Evolutionary conservation across 2,888 invertebrate genomes (phyloP).

Genomic region (Brassicogethes aeneus): DNA sequence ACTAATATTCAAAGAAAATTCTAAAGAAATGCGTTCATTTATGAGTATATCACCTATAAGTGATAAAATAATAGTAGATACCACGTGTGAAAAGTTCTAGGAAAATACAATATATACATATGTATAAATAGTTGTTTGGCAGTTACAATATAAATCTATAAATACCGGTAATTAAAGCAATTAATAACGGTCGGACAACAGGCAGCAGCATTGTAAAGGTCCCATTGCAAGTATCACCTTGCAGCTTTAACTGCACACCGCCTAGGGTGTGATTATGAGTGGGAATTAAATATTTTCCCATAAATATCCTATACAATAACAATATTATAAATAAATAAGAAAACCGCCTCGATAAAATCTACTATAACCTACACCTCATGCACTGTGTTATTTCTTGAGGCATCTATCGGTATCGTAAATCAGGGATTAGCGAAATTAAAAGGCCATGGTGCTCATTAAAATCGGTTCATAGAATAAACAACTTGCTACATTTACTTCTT

Average conservation of each 20-base stretch:
- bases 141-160: neutral
- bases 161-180: neutral
- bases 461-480: constrained; percentile 18
- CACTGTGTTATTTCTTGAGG: no score
- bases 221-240: constrained; percentile 6
- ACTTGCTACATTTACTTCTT: constrained; percentile 11
- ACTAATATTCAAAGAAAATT: no score
- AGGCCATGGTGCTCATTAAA: constrained; percentile 15
- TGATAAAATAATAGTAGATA: no score
- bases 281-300: constrained; percentile 16
- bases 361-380: no score
- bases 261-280: constrained; percentile 12
- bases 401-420: constrained; percentile 18
- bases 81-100: no score
- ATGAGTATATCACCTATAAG: no score
- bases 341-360: no score
- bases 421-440: constrained; percentile 18
- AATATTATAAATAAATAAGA: no score
- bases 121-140: neutral
- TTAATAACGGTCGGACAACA: neutral
- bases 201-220: neutral
- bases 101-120: no score
- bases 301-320: no score
- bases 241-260: constrained; percentile 3
- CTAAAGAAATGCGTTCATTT: no score